Evolutionary conservation across 1,140 invertebrate genomes (phyloP), one percentile per base, ranked within the genome.

Genomic region (Drosophila subpulchrella): DNA sequence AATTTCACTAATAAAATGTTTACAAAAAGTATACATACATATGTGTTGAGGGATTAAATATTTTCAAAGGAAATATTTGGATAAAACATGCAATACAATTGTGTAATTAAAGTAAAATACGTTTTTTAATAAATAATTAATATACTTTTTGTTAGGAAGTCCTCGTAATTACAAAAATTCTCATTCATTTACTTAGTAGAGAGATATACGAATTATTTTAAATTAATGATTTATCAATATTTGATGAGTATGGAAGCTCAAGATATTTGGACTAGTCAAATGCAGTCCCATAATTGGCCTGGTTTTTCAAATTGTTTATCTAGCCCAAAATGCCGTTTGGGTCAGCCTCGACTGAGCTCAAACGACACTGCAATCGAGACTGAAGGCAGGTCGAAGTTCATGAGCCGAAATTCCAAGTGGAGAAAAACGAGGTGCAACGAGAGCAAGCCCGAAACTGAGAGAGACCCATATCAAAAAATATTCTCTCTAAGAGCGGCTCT

Each of bases 291-390:
- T 41, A 50, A 51, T 66, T 67, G 44, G 39, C 60, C 36, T 15
- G 27, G 36, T 32, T 27, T 42, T 53, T 30, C 4, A 42, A 50
- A 51, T 34, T 36, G 24, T 65, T 65, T 46, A 13, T 36, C 36
- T n/a, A 7, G 27, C 46, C 15, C 46, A 24, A 56, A 39, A 24
- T 13, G 13, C 62, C 20, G 17, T 17, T 55, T 27, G 12, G 27
- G 13, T 20, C 32, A 41, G 63, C 10, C 15, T 30, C 38, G 46
- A 66, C 38, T 68, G 34, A 7, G 38, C 47, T 32, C 38, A 66
- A 58, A 15, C 30, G 51, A 58, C 34, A 15, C 53, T 55, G 11
- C 30, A 71, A 50, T 58, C 65, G 51, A 68, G 51, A 71, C 65
- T 71, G 36, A 71, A 56, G 36, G 13, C 38, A 55, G 27, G 15